Base-by-base conservation (phyloP, 2,113 vertebrate species). In the Tragelaphus scriptus region DNA sequence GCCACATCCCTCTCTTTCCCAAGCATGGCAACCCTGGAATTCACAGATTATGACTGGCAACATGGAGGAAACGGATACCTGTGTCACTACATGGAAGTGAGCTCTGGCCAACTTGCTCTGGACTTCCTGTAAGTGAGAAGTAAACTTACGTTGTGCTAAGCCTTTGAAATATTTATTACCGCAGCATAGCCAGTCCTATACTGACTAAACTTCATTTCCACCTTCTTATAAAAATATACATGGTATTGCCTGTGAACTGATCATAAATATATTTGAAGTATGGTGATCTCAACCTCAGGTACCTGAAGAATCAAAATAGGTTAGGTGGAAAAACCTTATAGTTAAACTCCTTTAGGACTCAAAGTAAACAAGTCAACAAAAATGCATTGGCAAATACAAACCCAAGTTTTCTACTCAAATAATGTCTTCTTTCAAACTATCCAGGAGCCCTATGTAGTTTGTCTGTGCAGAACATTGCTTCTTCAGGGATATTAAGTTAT, bases 11-110 rank as follows among this genome's bases (percentile, higher is more conserved):
- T 94, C 49, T 97, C 49, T 94, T 87, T 92, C 19, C 30, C 30
- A 90, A 59, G 68, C 40, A 84, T 28, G 40, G 75, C n/a, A 93
- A 79, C 25, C 71, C 82, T 56, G 40, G n/a, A 90, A 79, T 61
- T 84, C 58, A 80, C 51, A 79, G 77, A 58, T 71, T 94, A 40
- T 68, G 56, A 80, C 86, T 23, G 89, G 56, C 9, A 40, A n/a
- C 25, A 44, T 80, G 82, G 90, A 93, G 49, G 49, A 88, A 87
- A 51, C 44, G 61, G 61, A 56, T 89, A 40, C 26, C 49, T 58
- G 81, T 77, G 61, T 84, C 82, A 93, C 90, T 92, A 97, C 86
- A 81, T 96, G 90, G 92, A 91, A 58, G 71, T 23, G 87, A 49
- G 25, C 53, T 85, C 82, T 94, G 63, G 82, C 82, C 75, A 93